Conservation (phyloP, 2,113 vertebrate genomes). For the Hylia prasina region DNA sequence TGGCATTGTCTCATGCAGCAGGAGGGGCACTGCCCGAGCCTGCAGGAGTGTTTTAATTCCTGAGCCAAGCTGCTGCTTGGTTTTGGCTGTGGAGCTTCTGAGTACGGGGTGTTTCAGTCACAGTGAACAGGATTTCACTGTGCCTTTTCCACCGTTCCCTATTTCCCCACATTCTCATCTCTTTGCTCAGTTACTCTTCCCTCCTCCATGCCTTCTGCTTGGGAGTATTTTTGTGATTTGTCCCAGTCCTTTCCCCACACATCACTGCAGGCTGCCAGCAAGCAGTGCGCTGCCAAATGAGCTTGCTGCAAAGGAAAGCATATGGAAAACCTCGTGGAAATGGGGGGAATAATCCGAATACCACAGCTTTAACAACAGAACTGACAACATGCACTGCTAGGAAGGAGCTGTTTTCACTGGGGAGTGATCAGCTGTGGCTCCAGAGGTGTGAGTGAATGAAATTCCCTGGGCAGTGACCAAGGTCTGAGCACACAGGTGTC, state of each 20-base stretch:
- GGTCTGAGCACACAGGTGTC: not conserved
- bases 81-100: not conserved
- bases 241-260: not conserved
- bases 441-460: not conserved
- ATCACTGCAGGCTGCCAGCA: not conserved
- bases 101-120: not conserved
- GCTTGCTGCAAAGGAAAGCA: not conserved
- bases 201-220: not conserved
- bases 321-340: not conserved
- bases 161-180: not conserved
- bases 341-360: not conserved
- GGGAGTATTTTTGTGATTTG: not conserved
- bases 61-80: not conserved
- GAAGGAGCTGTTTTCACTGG: not conserved
- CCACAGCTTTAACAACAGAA: not conserved
- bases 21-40: not conserved
- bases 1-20: not conserved
- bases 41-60: not conserved
- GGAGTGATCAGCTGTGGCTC: not conserved
- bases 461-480: not conserved
- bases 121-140: not conserved
- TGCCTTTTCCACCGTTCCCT: not conserved
- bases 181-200: not conserved
- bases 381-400: not conserved
- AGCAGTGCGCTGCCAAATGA: not conserved